Evolutionary conservation across 2,113 vertebrate genomes (phyloP).

Genomic region (Cavia porcellus): DNA sequence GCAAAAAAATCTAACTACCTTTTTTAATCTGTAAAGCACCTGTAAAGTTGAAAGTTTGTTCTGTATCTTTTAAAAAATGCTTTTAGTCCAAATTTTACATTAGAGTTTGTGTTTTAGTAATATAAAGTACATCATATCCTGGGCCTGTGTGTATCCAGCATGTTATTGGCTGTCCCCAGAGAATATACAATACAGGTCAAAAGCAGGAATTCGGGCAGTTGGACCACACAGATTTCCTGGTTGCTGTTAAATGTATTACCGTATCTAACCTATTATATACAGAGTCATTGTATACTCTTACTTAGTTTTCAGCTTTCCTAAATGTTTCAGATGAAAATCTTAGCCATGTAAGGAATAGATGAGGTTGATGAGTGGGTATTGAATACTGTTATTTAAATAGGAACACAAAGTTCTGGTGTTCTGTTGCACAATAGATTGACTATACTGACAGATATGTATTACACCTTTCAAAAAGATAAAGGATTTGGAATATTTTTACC

Average conservation of each 20-base stretch:
- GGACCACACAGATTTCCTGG: background rate
- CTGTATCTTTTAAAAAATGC: background rate
- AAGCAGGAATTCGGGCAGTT: background rate
- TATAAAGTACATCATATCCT: background rate
- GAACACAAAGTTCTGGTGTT: background rate
- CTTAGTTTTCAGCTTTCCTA: background rate
- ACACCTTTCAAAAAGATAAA: background rate
- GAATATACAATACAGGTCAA: background rate
- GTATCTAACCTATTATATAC: background rate
- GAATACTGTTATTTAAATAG: background rate
- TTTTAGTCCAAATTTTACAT: background rate
- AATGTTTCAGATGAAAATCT: conserved; percentile 14
- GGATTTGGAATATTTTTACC: background rate
- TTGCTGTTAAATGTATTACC: background rate
- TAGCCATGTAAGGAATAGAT: background rate
- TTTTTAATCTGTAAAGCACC: background rate
- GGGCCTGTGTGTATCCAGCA: background rate
- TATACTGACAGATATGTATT: background rate
- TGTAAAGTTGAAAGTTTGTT: background rate
- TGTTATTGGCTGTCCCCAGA: background rate
- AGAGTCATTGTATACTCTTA: background rate
- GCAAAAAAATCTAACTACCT: background rate
- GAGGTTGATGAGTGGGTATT: background rate
- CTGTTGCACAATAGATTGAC: background rate
- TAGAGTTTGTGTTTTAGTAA: background rate